Conservation (phyloP, 2,888 invertebrate species). For the Apodemia hepburni region DNA sequence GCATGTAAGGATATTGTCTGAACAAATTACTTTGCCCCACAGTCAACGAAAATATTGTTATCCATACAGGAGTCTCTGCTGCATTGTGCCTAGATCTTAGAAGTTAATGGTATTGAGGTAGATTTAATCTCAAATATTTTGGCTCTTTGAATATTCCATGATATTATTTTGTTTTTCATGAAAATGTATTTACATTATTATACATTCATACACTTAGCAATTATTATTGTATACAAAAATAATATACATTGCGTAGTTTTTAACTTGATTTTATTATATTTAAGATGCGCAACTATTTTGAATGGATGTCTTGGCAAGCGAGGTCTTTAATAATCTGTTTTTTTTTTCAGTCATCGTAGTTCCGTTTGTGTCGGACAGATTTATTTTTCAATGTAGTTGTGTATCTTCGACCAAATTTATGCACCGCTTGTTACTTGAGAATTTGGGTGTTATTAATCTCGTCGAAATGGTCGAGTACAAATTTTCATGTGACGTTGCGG, state of each 20-base stretch:
- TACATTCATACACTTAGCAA: constrained; percentile 76
- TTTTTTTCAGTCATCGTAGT: not conserved
- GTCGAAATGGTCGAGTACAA: constrained; percentile 55
- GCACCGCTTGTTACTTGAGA: constrained; percentile 64
- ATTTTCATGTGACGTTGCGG: constrained; percentile 64
- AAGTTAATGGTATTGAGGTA: constrained; percentile 79
- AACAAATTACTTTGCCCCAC: constrained; percentile 62
- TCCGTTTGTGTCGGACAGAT: constrained; percentile 36
- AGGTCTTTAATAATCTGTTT: not conserved
- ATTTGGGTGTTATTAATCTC: constrained; percentile 50
- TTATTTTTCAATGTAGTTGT: constrained; percentile 61
- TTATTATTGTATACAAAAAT: constrained; percentile 74
- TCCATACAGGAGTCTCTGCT: constrained; percentile 80
- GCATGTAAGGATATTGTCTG: constrained; percentile 65
- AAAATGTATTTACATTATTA: constrained; percentile 79
- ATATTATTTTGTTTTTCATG: constrained; percentile 78
- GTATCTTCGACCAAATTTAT: constrained; percentile 73
- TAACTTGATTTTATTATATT: constrained; percentile 76
- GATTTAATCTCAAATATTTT: constrained; percentile 79
- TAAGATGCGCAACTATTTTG: constrained; percentile 67
- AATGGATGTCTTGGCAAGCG: constrained; percentile 32
- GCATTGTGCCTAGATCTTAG: constrained; percentile 82
- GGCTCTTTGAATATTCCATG: constrained; percentile 80
- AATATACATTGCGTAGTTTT: constrained; percentile 78
- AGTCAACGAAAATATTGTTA: constrained; percentile 77